These are phyloP conservation scores for Andrena bucephala DNA, from an alignment of 2,888 invertebrate species.

Conservation along the genomic window DNA sequence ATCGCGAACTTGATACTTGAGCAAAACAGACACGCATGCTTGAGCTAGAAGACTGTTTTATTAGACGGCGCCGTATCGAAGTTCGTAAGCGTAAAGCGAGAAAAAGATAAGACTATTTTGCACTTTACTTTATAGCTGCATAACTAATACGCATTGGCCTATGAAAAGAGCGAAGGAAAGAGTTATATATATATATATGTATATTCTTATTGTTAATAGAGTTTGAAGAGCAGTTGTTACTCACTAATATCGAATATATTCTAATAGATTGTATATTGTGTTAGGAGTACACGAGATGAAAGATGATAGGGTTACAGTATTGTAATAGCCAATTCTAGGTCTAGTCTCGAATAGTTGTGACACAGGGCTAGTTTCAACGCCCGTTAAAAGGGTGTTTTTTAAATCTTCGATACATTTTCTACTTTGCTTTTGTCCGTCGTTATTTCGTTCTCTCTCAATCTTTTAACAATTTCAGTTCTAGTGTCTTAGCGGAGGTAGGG, in stretches of 20 bases:
- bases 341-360: conserved; percentile 70
- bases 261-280: conserved; percentile 45
- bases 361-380: conserved; percentile 33
- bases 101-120: conserved; percentile 57
- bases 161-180: conserved; percentile 31
- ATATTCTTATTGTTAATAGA: conserved; percentile 53
- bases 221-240: conserved; percentile 55
- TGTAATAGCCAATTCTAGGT: conserved; percentile 73
- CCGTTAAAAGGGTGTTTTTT: conserved; percentile 9
- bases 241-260: conserved; percentile 54
- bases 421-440: conserved; percentile 36
- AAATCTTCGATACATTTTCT: conserved; percentile 35
- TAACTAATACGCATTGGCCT: conserved; percentile 53
- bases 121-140: conserved; percentile 62
- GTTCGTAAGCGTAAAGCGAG: conserved; percentile 36
- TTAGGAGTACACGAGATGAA: conserved; percentile 46
- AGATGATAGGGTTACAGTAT: conserved; percentile 69
- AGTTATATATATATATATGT: conserved; percentile 14
- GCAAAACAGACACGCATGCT: conserved; percentile 46
- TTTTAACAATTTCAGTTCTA: conserved; percentile 16
- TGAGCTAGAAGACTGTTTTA: conserved; percentile 66
- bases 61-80: conserved; percentile 45
- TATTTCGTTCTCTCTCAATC: neutral
- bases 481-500: neutral
- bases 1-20: conserved; percentile 26